phyloP scores from a whole-genome alignment of 2,113 vertebrate species.

The Channa maculata region DNA sequence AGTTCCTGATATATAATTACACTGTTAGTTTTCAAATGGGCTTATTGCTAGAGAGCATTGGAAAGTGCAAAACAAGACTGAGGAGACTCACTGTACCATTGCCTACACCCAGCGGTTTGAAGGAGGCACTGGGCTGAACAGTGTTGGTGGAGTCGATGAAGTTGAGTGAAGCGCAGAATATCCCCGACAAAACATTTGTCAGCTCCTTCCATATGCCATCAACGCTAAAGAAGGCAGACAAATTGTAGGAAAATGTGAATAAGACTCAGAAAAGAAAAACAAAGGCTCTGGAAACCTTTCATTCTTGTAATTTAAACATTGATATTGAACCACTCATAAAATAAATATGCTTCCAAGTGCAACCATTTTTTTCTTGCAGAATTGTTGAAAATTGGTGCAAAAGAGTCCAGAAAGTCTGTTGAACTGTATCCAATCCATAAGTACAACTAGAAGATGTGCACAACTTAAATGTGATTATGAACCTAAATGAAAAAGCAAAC shows the following conservation, averaged over 20 bases:
- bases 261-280: too few relatives aligned
- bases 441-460: too few relatives aligned
- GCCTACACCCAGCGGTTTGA: slow-evolving; percentile 93
- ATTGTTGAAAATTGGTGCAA: neutral
- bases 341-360: neutral
- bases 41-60: neutral
- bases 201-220: slow-evolving; percentile 95
- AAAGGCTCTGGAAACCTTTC: too few relatives aligned
- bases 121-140: slow-evolving; percentile 94
- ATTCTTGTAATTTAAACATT: too few relatives aligned
- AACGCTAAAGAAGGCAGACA: slow-evolving; percentile 83
- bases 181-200: slow-evolving; percentile 95
- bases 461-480: too few relatives aligned
- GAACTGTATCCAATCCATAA: too few relatives aligned
- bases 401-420: neutral
- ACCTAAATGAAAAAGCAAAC: too few relatives aligned
- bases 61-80: neutral
- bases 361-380: neutral
- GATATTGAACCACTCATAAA: too few relatives aligned
- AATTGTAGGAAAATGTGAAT: neutral
- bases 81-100: slow-evolving; percentile 86
- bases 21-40: neutral
- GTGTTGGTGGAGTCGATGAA: slow-evolving; percentile 99
- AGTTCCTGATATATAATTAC: slow-evolving; percentile 1
- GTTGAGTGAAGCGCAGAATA: slow-evolving; percentile 98